Percentiles rank a stretch among this genome's conserved stretches.
Evolutionary conservation across 2,888 invertebrate genomes (phyloP).

Genomic region (Auanema sp.): DNA sequence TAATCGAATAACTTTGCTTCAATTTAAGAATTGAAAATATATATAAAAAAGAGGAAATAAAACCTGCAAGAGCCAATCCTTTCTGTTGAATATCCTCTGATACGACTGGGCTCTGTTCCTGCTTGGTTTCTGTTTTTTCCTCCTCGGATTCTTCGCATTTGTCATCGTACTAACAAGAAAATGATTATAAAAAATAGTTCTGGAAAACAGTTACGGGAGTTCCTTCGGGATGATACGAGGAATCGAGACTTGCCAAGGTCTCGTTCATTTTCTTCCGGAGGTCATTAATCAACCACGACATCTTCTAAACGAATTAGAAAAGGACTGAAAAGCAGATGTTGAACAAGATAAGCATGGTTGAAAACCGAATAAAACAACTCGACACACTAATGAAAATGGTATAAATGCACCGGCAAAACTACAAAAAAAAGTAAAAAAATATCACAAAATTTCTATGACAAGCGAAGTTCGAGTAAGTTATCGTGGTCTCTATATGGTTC

Average conservation of each 20-base stretch:
- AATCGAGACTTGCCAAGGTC: slow-evolving; percentile 33
- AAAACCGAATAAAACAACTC: too few species aligned
- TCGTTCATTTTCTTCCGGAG: slow-evolving; percentile 37
- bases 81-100: slow-evolving; percentile 2
- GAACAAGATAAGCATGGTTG: too few species aligned
- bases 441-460: too few species aligned
- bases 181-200: not conserved
- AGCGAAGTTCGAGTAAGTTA: too few species aligned
- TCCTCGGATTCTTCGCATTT: slow-evolving; percentile 3
- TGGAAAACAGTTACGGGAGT: slow-evolving; percentile 10
- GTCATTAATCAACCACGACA: slow-evolving; percentile 44
- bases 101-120: not conserved
- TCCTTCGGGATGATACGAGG: slow-evolving; percentile 27
- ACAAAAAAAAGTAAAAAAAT: too few species aligned
- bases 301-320: slow-evolving; percentile 16
- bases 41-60: not conserved
- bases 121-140: not conserved
- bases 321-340: not conserved
- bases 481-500: too few species aligned
- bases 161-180: not conserved
- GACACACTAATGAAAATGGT: not conserved
- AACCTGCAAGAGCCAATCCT: slow-evolving; percentile 6
- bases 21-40: slow-evolving; percentile 7
- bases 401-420: too few species aligned
- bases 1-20: slow-evolving; percentile 36